Conservation (phyloP, 1,140 invertebrate genomes). For the Ericerus pela region DNA sequence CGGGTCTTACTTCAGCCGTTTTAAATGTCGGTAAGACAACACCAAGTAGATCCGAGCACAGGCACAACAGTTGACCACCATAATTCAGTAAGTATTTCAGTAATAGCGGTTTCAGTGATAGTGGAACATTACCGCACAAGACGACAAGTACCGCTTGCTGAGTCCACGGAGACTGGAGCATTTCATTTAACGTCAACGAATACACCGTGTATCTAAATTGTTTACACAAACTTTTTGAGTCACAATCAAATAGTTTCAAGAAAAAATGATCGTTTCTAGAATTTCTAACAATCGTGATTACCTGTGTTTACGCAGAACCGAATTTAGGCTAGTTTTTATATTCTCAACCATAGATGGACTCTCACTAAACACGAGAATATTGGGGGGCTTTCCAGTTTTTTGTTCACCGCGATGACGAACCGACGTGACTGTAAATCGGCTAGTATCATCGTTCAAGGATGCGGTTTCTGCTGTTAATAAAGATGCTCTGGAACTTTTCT, state of each 20-base stretch:
- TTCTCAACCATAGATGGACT: conserved; percentile 52
- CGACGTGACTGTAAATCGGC: conserved; percentile 15
- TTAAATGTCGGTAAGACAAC: conserved; percentile 60
- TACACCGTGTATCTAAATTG: conserved; percentile 57
- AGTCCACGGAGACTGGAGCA: conserved; percentile 47
- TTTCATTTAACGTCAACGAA: conserved; percentile 43
- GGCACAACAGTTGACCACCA: conserved; percentile 59
- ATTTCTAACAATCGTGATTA: conserved; percentile 29
- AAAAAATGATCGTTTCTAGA: conserved; percentile 5
- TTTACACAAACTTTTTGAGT: neutral
- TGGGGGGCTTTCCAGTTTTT: conserved; percentile 48
- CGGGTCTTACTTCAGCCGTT: conserved; percentile 64
- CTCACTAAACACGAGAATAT: conserved; percentile 69
- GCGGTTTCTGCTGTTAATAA: conserved; percentile 17
- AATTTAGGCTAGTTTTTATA: conserved; percentile 46
- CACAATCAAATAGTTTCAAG: conserved; percentile 1
- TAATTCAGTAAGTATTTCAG: conserved; percentile 49
- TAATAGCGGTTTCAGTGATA: conserved; percentile 44
- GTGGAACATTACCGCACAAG: conserved; percentile 54
- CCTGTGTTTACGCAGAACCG: conserved; percentile 53
- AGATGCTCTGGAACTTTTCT: conserved; percentile 10
- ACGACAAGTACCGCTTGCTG: conserved; percentile 57
- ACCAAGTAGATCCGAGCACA: conserved; percentile 68
- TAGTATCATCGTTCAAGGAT: conserved; percentile 14
- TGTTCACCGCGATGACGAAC: conserved; percentile 15